Conservation (phyloP, 2,888 invertebrate genomes). For the Papilio elwesi region DNA sequence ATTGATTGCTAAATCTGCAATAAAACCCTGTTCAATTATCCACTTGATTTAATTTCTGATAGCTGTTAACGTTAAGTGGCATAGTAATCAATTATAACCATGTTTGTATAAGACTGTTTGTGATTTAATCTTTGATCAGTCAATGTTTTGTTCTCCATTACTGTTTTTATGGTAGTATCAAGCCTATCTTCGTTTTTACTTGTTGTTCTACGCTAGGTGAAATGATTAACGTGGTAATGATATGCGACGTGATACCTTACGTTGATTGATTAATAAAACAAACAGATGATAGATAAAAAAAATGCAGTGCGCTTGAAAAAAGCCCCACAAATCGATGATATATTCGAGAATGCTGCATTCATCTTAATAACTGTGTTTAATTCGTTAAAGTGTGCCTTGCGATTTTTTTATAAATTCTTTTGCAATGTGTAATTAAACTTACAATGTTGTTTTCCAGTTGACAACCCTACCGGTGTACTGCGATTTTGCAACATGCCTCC, state of each 20-base stretch:
- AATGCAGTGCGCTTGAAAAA: too few relatives aligned
- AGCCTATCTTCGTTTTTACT: too few relatives aligned
- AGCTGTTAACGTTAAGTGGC: background rate
- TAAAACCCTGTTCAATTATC: conserved; percentile 25
- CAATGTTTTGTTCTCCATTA: too few relatives aligned
- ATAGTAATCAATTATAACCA: background rate
- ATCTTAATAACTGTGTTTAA: background rate
- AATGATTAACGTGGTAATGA: too few relatives aligned
- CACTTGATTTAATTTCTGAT: conserved; percentile 15
- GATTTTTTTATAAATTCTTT: background rate
- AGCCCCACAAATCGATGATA: too few relatives aligned
- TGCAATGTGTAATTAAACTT: background rate
- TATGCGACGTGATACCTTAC: too few relatives aligned
- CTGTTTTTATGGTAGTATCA: too few relatives aligned
- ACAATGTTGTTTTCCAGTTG: background rate
- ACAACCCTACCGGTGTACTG: conserved; percentile 21
- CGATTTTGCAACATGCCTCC: conserved; percentile 29
- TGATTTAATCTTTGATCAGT: background rate
- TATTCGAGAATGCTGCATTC: background rate
- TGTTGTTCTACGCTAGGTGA: too few relatives aligned
- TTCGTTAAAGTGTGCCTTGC: background rate
- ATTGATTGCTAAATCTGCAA: conserved; percentile 30
- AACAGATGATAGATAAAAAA: too few relatives aligned
- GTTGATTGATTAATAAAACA: too few relatives aligned
- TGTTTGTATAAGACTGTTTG: background rate